Evolutionary conservation across 2,113 vertebrate species (phyloP).

Genomic region (Cottus gobio): DNA sequence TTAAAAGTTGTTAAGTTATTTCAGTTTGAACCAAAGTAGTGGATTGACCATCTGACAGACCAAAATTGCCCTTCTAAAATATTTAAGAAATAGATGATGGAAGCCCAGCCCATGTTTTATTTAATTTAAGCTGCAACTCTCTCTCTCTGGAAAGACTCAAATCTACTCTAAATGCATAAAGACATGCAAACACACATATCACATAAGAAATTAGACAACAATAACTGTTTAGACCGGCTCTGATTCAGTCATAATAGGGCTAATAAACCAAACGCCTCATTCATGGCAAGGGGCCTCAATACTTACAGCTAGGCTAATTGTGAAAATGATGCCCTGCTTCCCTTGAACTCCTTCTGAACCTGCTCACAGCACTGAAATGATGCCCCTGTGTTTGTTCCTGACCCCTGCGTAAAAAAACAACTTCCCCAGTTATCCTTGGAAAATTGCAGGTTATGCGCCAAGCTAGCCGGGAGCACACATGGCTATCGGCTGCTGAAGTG

Average conservation of each 20-base stretch:
- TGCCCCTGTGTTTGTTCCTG: conserved; percentile 47
- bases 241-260: conserved; percentile 21
- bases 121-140: not conserved
- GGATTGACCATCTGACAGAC: not conserved
- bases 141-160: not conserved
- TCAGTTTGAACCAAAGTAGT: not conserved
- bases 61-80: not conserved
- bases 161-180: conserved; percentile 9
- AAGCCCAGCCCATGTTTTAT: not conserved
- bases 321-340: conserved; percentile 60
- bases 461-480: conserved; percentile 31
- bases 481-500: conserved; percentile 35
- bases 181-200: conserved; percentile 29
- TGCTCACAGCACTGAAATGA: conserved; percentile 40
- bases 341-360: conserved; percentile 76
- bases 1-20: not conserved
- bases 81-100: not conserved
- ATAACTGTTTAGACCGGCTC: conserved; percentile 40
- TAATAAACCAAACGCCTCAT: conserved; percentile 34
- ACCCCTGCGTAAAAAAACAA: conserved; percentile 64
- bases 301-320: conserved; percentile 53
- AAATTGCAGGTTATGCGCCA: conserved; percentile 62
- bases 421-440: conserved; percentile 43
- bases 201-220: conserved; percentile 13
- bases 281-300: conserved; percentile 21